Evolutionary conservation across 2,113 vertebrate genomes (phyloP).

Genomic region (Sylvietta virens): DNA sequence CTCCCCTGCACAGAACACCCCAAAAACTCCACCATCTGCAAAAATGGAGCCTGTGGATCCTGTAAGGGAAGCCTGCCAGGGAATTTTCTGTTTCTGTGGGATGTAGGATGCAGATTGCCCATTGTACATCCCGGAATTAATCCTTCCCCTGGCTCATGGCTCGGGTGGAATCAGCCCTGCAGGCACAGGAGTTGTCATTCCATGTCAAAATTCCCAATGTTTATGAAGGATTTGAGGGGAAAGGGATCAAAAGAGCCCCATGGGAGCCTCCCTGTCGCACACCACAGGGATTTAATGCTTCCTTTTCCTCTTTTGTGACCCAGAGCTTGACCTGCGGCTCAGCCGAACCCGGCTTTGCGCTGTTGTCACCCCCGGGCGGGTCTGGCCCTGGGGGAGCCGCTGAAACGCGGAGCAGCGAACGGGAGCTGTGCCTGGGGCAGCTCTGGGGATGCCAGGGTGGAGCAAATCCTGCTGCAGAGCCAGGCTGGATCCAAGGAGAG

Average conservation of each 20-base stretch:
- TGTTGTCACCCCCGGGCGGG: background rate
- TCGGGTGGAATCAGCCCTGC: background rate
- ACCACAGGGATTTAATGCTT: background rate
- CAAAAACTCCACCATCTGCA: background rate
- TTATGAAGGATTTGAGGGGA: background rate
- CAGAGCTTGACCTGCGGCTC: background rate
- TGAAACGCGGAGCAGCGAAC: background rate
- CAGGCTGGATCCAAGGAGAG: background rate
- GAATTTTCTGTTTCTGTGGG: background rate
- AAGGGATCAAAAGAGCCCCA: background rate
- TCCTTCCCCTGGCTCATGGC: background rate
- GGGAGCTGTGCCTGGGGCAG: background rate
- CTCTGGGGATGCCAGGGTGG: background rate
- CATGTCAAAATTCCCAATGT: background rate
- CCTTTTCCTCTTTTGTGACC: background rate
- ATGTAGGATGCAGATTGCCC: background rate
- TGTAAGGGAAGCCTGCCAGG: too few species aligned
- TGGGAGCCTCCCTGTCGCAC: background rate
- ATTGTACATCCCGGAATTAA: background rate
- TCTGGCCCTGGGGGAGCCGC: background rate
- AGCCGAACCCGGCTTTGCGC: background rate
- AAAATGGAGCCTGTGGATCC: background rate
- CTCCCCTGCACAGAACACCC: background rate
- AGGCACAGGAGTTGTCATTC: background rate
- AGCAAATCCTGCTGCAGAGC: background rate